Percentiles rank a stretch among this genome's conserved stretches.
Conservation (phyloP, 2,888 invertebrate genomes). For the Orgyia antiqua region DNA sequence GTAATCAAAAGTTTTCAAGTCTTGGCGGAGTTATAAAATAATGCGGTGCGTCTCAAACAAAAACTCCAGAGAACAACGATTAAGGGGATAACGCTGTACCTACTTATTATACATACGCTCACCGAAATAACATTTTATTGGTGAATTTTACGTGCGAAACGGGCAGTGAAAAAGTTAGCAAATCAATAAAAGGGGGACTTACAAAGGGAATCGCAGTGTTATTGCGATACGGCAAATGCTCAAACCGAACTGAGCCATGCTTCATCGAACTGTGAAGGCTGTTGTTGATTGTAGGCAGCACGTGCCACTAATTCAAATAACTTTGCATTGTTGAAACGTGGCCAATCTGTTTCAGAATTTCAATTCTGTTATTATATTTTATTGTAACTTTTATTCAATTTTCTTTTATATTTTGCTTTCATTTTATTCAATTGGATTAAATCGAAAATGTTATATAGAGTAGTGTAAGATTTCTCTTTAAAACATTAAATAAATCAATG, state of each 20-base stretch:
- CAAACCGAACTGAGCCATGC: constrained; percentile 9
- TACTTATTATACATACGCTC: not conserved
- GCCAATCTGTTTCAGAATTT: not conserved
- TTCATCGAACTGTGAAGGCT: constrained; percentile 3
- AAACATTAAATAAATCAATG: too few relatives aligned
- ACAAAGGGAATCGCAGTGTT: constrained; percentile 6
- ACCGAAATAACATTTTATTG: constrained; percentile 9
- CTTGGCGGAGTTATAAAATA: too few relatives aligned
- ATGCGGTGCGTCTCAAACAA: not conserved
- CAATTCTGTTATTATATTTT: too few relatives aligned
- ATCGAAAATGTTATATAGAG: too few relatives aligned
- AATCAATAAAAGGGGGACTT: constrained; percentile 10
- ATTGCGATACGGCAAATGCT: constrained; percentile 11
- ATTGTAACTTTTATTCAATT: too few relatives aligned
- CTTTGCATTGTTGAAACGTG: not conserved
- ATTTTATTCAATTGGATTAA: too few relatives aligned
- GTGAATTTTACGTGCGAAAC: constrained; percentile 13
- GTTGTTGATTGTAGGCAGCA: constrained; percentile 6
- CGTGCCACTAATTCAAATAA: constrained; percentile 3
- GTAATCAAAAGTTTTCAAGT: too few relatives aligned
- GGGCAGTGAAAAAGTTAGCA: constrained; percentile 10
- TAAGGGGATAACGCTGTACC: not conserved
- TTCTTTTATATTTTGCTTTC: too few relatives aligned
- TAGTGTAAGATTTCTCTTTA: too few relatives aligned
- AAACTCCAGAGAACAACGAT: not conserved